Evolutionary conservation across 2,797 vertebrate species (phyloP), one percentile per base, ranked within the genome.

Genomic region (Microctenopoma steveboyesi): DNA sequence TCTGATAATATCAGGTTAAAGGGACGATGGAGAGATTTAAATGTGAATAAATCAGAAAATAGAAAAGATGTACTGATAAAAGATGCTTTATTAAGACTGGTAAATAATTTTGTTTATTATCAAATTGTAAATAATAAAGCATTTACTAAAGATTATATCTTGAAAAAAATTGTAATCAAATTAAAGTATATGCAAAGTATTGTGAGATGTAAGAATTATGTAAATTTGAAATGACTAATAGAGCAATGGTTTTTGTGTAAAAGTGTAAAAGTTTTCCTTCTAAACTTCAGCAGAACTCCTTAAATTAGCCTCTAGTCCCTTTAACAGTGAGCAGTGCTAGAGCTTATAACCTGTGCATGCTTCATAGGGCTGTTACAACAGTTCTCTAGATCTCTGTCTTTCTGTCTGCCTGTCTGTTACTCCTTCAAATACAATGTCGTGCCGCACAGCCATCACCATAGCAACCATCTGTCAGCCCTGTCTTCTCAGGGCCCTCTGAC

Each of bases 1-100:
- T 95, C 95, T 97, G 95, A 95, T 97, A 98, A 98, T 96, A 96
- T 97, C 97, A 97, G 96, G 97, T 99, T 99, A 99, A 99, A 99
- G 98, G 98, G 98, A 99, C 97, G 95, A 96, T 96, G 96, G 96
- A 98, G 96, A 97, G 95, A 98, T 96, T 87, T 91, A 96, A 95
- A 95, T 95, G 95, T 97, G 97, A 97, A 96, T 97, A 97, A 96
- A 96, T 95, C 95, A 93, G 96, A 96, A 95, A 94, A 92, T 96
- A 95, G 95, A 89, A 71, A 84, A 95, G 89, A 94, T 95, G 94
- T 94, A 93, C 95, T 96, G 97, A 97, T 95, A 97, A 97, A 96
- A 95, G 95, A 95, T 89, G 90, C 89, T 90, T 94, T 90, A 91
- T 94, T 93, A 93, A 97, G 96, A 96, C 95, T 96, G 91, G 89